These are phyloP conservation scores for Taenioides sp. DNA, from an alignment of 2,797 vertebrate species.

Conservation along the genomic window DNA sequence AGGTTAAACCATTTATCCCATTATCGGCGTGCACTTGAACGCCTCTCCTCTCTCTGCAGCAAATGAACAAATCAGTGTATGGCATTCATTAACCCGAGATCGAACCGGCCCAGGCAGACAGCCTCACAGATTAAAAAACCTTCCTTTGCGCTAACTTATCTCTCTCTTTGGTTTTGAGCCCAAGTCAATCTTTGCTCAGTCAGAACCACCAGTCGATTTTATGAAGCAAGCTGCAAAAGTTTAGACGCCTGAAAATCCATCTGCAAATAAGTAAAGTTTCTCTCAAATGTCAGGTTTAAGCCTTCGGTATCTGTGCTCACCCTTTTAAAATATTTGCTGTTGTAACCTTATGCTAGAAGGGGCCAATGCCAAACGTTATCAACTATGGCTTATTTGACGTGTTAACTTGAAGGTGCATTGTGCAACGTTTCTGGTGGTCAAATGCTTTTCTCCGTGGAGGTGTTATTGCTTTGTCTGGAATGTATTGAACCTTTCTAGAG, in stretches of 20 bases:
- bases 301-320: not conserved
- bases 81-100: conserved; percentile 54
- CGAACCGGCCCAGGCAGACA: conserved; percentile 25
- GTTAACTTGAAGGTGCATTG: not conserved
- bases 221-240: conserved; percentile 9
- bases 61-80: conserved; percentile 24
- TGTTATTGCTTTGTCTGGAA: too few species aligned
- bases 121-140: conserved; percentile 30
- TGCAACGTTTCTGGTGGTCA: too few species aligned
- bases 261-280: not conserved
- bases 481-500: too few species aligned
- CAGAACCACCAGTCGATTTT: conserved; percentile 21
- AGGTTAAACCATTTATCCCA: conserved; percentile 48
- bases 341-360: not conserved
- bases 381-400: not conserved
- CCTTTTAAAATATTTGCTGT: not conserved
- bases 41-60: conserved; percentile 13
- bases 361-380: not conserved
- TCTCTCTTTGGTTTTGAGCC: conserved; percentile 29
- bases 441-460: too few species aligned
- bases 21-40: conserved; percentile 23
- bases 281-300: not conserved
- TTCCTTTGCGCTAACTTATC: conserved; percentile 15
- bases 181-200: conserved; percentile 4
- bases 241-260: conserved; percentile 8